Percentiles rank a stretch among this genome's conserved stretches.
Conservation (phyloP, 2,797 vertebrate genomes). For the Acipenser ruthenus region DNA sequence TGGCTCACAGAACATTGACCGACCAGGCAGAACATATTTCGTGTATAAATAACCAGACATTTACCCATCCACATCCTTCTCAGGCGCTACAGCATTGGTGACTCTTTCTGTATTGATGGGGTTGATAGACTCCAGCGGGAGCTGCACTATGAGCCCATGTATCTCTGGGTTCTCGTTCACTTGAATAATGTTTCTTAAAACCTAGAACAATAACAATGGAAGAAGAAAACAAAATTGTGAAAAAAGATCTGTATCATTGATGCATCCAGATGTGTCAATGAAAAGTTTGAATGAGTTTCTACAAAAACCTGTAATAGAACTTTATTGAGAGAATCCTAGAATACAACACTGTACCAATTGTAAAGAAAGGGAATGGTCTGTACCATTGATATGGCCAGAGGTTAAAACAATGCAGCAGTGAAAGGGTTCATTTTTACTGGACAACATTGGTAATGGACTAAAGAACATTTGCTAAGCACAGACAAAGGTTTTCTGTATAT, state of each 20-base stretch:
- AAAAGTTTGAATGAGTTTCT: background rate
- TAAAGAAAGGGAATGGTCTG: background rate
- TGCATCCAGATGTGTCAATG: background rate
- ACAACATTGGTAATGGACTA: background rate
- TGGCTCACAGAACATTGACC: too few species aligned
- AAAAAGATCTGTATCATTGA: background rate
- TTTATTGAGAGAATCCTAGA: background rate
- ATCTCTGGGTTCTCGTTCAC: conserved; percentile 81
- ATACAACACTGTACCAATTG: background rate
- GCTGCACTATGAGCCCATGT: conserved; percentile 93
- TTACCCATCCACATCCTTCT: conserved; percentile 96
- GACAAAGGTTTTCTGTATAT: background rate
- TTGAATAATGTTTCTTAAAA: conserved; percentile 71
- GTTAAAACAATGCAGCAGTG: background rate
- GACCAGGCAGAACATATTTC: too few species aligned
- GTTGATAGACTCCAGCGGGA: conserved; percentile 84
- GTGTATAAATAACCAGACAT: conserved; percentile 10
- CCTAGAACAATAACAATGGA: conserved; percentile 42
- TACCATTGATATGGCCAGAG: background rate
- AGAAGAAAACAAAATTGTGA: conserved; percentile 6
- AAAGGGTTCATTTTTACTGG: background rate
- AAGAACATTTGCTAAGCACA: background rate
- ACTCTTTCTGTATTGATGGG: conserved; percentile 80
- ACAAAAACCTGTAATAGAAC: background rate
- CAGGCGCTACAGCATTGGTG: conserved; percentile 78